A percentile compares a stretch with the other conserved stretches of the same genome.
Conservation (phyloP, 2,888 invertebrate species). For the Napeogenes sylphis region DNA sequence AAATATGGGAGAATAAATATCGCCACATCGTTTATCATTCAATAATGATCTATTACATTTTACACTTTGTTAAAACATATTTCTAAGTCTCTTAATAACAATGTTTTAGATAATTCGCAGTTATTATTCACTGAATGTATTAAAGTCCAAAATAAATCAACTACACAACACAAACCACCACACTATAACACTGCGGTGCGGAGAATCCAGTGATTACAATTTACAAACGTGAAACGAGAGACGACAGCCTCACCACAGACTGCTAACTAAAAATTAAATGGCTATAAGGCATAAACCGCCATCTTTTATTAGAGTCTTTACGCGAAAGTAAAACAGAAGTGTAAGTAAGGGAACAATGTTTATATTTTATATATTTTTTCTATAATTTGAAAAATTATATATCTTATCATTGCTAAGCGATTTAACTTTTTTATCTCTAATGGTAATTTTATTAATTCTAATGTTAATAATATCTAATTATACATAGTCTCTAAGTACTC, state of each 20-base stretch:
- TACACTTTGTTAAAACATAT: not conserved
- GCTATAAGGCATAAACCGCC: not conserved
- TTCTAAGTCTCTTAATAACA: not conserved
- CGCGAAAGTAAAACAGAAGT: no score
- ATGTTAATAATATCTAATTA: no score
- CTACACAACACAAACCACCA: slow-evolving; percentile 3
- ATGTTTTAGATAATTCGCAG: not conserved
- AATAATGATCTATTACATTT: slow-evolving; percentile 4
- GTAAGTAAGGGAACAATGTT: no score
- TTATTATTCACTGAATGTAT: not conserved
- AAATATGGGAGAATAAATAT: slow-evolving; percentile 29
- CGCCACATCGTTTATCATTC: slow-evolving; percentile 16
- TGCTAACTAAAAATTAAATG: not conserved
- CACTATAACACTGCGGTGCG: slow-evolving; percentile 1
- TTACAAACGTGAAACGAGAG: slow-evolving; percentile 1
- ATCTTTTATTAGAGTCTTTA: not conserved
- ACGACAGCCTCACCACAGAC: not conserved
- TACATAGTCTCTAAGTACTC: no score
- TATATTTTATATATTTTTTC: no score
- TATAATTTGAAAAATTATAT: no score
- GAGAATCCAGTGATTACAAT: slow-evolving; percentile 6
- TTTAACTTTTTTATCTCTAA: no score
- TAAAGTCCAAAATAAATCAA: not conserved
- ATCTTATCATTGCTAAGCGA: no score
- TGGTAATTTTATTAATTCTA: no score